Conservation (phyloP, 2,113 vertebrate species). For the Ceuthmochares aereus region DNA sequence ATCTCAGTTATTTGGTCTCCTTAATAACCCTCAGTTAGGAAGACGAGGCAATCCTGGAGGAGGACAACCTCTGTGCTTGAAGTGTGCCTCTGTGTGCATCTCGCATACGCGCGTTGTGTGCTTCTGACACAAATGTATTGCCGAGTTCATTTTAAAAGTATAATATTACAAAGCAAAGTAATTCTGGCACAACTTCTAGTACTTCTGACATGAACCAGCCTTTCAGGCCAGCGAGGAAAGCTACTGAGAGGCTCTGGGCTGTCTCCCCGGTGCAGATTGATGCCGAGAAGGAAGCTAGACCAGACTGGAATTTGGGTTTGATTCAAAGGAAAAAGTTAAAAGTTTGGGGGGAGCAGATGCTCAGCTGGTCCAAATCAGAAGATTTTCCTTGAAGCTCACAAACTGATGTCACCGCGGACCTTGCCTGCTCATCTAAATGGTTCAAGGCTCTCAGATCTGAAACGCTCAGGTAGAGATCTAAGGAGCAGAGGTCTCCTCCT, state of each 20-base stretch:
- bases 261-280: background rate
- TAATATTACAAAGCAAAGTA: slow-evolving; percentile 40
- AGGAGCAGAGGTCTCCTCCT: background rate
- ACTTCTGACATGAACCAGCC: slow-evolving; percentile 30
- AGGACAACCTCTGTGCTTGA: background rate
- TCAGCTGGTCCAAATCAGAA: slow-evolving; percentile 58
- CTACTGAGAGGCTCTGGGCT: slow-evolving; percentile 34
- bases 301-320: slow-evolving; percentile 24
- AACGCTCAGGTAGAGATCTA: slow-evolving; percentile 11
- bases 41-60: background rate
- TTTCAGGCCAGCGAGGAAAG: slow-evolving; percentile 1
- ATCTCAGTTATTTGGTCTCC: background rate
- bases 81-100: background rate
- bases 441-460: background rate
- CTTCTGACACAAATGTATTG: background rate
- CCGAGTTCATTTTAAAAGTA: background rate
- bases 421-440: background rate
- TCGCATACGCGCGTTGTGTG: background rate
- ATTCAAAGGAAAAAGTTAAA: slow-evolving; percentile 60
- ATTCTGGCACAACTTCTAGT: slow-evolving; percentile 23
- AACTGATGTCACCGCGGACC: slow-evolving; percentile 11
- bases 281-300: slow-evolving; percentile 41
- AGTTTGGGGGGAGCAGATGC: slow-evolving; percentile 39
- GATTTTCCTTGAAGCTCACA: background rate
- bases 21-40: background rate